Conservation (phyloP, 2,797 vertebrate species). For the Holocentrus rufus region DNA sequence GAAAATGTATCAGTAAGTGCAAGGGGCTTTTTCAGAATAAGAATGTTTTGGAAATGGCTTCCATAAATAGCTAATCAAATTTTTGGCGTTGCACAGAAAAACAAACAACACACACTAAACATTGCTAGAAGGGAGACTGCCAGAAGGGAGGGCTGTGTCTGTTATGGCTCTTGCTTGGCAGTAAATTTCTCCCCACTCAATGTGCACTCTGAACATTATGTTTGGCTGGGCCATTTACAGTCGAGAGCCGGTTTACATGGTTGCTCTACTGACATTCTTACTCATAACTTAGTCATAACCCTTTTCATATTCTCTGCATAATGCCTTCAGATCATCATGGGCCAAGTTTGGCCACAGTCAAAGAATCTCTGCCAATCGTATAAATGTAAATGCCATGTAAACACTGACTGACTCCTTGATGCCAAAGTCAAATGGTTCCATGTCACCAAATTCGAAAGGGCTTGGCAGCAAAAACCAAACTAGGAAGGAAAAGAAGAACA, state of each 20-base stretch:
- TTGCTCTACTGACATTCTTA: conserved; percentile 20
- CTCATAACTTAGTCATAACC: conserved; percentile 50
- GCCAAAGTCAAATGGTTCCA: conserved; percentile 64
- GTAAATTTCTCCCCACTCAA: conserved; percentile 46
- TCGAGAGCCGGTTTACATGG: conserved; percentile 35
- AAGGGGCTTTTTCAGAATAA: conserved; percentile 23
- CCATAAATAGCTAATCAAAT: conserved; percentile 26
- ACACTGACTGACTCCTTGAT: conserved; percentile 44
- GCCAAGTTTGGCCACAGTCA: conserved; percentile 40
- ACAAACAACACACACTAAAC: conserved; percentile 24
- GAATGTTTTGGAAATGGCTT: conserved; percentile 16
- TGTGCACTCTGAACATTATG: conserved; percentile 30
- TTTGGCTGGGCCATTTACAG: conserved; percentile 36
- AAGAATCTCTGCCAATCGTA: conserved; percentile 51
- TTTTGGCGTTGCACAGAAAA: conserved; percentile 16
- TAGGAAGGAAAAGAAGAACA: conserved; percentile 19
- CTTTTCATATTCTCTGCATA: conserved; percentile 53
- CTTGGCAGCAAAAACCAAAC: conserved; percentile 44
- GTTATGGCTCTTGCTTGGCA: conserved; percentile 26
- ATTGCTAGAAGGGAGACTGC: conserved; percentile 11
- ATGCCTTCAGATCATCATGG: conserved; percentile 32
- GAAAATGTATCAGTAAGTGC: conserved; percentile 7
- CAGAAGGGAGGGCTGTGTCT: conserved; percentile 21
- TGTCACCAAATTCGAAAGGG: conserved; percentile 57
- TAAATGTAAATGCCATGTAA: conserved; percentile 58